phyloP scores from a whole-genome alignment of 1,140 invertebrate species.

The Steinernema feltiae region DNA sequence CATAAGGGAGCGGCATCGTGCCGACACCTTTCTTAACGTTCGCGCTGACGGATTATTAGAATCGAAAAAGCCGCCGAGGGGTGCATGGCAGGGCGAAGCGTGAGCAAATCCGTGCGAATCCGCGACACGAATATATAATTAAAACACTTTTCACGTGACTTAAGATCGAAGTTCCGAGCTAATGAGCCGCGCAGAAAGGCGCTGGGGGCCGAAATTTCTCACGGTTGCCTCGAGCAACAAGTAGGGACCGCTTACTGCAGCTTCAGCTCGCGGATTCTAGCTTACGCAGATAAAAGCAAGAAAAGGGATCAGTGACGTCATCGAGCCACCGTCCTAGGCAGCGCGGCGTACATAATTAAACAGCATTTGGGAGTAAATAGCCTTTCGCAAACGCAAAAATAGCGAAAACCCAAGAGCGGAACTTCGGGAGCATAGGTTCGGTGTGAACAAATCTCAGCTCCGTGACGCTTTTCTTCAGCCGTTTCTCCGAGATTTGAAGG shows the following conservation, averaged over 20 bases:
- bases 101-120: neutral
- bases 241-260: neutral
- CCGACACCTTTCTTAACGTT: neutral
- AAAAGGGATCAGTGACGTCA: conserved; percentile 3
- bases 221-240: conserved; percentile 1
- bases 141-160: conserved; percentile 14
- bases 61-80: neutral
- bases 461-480: no score
- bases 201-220: neutral
- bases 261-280: neutral
- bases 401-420: no score
- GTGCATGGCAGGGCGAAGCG: no score
- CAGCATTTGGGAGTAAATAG: neutral
- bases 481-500: no score
- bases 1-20: no score
- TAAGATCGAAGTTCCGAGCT: neutral
- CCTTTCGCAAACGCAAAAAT: neutral
- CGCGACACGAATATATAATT: conserved; percentile 10
- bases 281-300: no score
- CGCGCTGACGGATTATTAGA: neutral
- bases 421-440: no score
- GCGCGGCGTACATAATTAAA: neutral
- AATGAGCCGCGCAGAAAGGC: neutral
- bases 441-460: no score
- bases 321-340: neutral